phyloP scores from a whole-genome alignment of 2,113 vertebrate species.

The Camelus dromedarius region DNA sequence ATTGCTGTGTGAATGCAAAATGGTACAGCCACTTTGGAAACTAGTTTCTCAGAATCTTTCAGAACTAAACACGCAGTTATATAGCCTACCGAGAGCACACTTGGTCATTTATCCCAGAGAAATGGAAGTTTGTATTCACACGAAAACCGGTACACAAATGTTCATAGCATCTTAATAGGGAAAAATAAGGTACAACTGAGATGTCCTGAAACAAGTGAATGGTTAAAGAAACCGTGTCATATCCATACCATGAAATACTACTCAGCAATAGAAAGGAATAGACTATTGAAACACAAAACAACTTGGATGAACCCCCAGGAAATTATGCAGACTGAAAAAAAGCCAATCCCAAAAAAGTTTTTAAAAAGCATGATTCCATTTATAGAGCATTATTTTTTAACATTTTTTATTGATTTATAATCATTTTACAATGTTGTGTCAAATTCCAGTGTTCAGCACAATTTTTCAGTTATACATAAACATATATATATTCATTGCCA shows the following conservation, averaged over 20 bases:
- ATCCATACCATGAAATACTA: neutral
- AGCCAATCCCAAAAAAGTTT: neutral
- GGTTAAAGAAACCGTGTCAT: neutral
- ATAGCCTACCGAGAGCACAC: neutral
- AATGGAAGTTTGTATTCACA: neutral
- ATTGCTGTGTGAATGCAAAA: neutral
- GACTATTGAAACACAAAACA: neutral
- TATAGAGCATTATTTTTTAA: neutral
- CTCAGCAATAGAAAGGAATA: neutral
- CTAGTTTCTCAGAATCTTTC: neutral
- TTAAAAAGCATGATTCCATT: constrained; percentile 9
- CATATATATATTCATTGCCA: no score
- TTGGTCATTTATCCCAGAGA: neutral
- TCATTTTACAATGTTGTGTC: no score
- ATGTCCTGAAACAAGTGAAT: neutral
- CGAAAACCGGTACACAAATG: neutral
- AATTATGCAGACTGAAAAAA: neutral
- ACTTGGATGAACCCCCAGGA: neutral
- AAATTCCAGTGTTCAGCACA: no score
- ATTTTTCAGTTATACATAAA: no score
- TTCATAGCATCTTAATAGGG: neutral
- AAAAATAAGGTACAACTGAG: neutral
- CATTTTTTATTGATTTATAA: no score
- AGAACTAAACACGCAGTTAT: neutral
- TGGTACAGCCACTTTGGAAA: neutral